phyloP scores from a whole-genome alignment of 1,140 invertebrate species.

The Zaprionus ornatus region DNA sequence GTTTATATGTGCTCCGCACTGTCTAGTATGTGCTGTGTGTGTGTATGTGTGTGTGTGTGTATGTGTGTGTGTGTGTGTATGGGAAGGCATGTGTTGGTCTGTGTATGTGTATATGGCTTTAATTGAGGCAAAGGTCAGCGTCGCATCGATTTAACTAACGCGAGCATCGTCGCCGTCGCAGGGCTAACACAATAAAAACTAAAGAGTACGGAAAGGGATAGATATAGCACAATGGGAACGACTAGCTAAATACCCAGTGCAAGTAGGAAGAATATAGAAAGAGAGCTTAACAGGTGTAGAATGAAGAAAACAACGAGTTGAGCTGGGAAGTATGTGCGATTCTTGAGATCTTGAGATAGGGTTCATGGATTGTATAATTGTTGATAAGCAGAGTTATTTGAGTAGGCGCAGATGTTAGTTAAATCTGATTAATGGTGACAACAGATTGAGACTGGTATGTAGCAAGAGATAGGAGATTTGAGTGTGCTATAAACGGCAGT shows the following conservation, averaged over 20 bases:
- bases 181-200: constrained; percentile 34
- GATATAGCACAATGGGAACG: neutral
- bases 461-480: no score
- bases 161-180: constrained; percentile 4
- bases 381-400: no score
- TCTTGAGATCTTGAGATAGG: no score
- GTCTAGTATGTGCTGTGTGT: neutral
- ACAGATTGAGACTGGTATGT: no score
- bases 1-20: neutral
- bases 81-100: neutral
- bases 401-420: no score
- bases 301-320: no score
- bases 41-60: neutral
- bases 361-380: no score
- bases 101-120: constrained; percentile 34
- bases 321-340: no score
- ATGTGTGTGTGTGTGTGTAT: neutral
- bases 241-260: constrained; percentile 11
- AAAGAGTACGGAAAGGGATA: constrained; percentile 14
- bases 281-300: no score
- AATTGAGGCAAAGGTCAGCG: constrained; percentile 78
- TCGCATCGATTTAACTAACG: constrained; percentile 70
- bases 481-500: no score
- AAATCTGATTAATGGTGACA: no score
- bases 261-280: neutral